Conservation (phyloP, 2,113 vertebrate species). For the Alethe castanea region DNA sequence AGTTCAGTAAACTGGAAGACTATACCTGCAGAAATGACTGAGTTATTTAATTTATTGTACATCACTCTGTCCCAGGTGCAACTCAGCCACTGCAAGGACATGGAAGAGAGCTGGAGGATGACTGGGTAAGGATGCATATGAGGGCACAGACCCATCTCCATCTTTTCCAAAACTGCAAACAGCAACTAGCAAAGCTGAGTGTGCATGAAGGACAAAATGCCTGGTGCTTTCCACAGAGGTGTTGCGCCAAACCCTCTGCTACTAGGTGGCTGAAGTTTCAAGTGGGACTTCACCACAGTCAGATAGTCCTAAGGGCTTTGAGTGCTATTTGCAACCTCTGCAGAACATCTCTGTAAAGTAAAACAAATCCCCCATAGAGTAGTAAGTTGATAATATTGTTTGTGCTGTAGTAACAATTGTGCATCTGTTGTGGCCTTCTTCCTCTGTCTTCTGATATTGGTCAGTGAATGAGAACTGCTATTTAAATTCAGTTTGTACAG, state of each 20-base stretch:
- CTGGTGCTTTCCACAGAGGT: rapidly evolving
- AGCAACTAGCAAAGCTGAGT: background rate
- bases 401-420: background rate
- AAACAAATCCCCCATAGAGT: background rate
- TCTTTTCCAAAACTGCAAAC: background rate
- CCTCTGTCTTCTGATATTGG: background rate
- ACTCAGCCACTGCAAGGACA: background rate
- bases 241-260: background rate
- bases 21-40: background rate
- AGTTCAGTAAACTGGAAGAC: conserved; percentile 37
- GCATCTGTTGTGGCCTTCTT: background rate
- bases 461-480: background rate
- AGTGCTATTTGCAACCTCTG: background rate
- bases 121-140: background rate
- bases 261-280: background rate
- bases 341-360: background rate
- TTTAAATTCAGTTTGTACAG: background rate
- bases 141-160: background rate
- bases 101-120: background rate
- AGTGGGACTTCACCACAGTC: background rate
- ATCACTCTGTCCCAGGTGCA: background rate
- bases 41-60: conserved; percentile 3
- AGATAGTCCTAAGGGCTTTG: background rate
- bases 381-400: background rate
- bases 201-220: background rate